phyloP scores from a whole-genome alignment of 2,797 vertebrate species.

The Garrulus glandarius region DNA sequence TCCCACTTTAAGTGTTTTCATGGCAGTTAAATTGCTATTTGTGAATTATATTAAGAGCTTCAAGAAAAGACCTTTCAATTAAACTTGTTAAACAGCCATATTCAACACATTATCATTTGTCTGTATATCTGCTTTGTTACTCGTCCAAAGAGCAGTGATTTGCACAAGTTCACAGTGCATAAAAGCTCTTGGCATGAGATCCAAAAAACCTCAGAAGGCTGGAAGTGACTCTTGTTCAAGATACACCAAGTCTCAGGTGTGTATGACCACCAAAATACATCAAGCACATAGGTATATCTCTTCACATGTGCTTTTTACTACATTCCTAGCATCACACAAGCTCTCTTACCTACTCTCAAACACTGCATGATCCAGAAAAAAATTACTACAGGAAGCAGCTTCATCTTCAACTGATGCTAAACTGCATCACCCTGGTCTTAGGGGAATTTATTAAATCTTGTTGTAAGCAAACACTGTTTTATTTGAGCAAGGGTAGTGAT shows the following conservation, averaged over 20 bases:
- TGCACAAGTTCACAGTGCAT: neutral
- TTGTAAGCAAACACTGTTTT: constrained; percentile 3
- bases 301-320: neutral
- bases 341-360: neutral
- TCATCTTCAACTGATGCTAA: neutral
- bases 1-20: neutral
- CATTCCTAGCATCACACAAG: neutral
- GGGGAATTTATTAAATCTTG: constrained; percentile 21
- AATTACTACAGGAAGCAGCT: neutral
- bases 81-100: neutral
- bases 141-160: neutral
- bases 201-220: neutral
- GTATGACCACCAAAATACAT: neutral
- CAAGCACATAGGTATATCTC: neutral
- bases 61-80: neutral
- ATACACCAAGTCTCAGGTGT: neutral
- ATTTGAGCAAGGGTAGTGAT: constrained; percentile 13
- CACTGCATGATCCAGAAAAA: neutral
- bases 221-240: neutral
- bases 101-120: neutral
- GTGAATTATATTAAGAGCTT: neutral
- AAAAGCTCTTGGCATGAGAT: neutral
- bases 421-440: neutral
- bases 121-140: neutral
- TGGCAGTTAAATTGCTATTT: neutral